A percentile compares a stretch with the other conserved stretches of the same genome.
Conservation (phyloP, 2,113 vertebrate genomes). For the Herpetotheres cachinnans region DNA sequence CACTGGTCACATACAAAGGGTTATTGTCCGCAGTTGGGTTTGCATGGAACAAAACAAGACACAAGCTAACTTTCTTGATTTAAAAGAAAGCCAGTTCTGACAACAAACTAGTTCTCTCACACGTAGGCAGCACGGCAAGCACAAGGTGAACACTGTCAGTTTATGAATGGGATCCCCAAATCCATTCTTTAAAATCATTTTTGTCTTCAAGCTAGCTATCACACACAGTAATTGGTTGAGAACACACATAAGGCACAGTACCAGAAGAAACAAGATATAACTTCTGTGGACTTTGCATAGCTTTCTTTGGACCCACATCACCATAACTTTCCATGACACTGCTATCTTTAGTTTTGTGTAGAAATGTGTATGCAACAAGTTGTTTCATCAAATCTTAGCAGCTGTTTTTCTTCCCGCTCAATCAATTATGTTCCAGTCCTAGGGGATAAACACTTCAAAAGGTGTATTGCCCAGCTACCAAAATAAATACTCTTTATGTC, state of each 20-base stretch:
- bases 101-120: not conserved
- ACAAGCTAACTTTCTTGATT: not conserved
- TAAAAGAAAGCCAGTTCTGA: not conserved
- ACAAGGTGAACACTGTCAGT: not conserved
- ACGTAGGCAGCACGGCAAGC: not conserved
- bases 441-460: not conserved
- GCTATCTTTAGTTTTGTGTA: not conserved
- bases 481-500: not conserved
- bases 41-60: not conserved
- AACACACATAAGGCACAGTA: not conserved
- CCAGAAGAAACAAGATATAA: not conserved
- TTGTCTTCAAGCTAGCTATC: not conserved
- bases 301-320: not conserved
- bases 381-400: not conserved
- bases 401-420: not conserved
- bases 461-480: not conserved
- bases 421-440: not conserved
- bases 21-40: not conserved
- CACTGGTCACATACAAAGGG: not conserved
- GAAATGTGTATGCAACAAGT: not conserved
- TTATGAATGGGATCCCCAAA: not conserved
- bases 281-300: not conserved
- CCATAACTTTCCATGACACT: not conserved
- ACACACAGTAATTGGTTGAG: not conserved
- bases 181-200: not conserved